These are phyloP conservation scores for Mixornis gularis DNA, from an alignment of 2,113 vertebrate species.

Conservation along the genomic window DNA sequence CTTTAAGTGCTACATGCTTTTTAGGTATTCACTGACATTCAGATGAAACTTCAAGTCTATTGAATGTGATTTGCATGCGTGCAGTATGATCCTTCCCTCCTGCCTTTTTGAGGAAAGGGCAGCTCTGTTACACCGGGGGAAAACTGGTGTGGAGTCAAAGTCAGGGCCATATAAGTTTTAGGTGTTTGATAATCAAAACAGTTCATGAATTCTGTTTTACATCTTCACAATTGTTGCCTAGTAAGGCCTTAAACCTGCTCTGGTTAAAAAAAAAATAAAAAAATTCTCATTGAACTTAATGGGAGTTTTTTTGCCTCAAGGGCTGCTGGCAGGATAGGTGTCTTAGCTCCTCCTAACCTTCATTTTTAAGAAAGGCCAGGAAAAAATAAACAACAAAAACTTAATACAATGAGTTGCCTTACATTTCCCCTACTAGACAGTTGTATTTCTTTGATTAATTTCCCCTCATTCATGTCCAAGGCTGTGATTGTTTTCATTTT, in stretches of 20 bases:
- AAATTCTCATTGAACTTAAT: constrained; percentile 49
- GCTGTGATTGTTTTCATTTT: constrained; percentile 60
- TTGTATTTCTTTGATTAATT: constrained; percentile 34
- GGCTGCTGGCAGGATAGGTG: constrained; percentile 46
- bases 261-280: neutral
- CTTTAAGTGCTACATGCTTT: constrained; percentile 37
- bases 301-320: constrained; percentile 59
- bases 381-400: constrained; percentile 9
- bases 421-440: constrained; percentile 37
- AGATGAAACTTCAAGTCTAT: constrained; percentile 25
- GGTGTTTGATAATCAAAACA: constrained; percentile 27
- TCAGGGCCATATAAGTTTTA: constrained; percentile 48
- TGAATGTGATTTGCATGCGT: constrained; percentile 55
- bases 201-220: constrained; percentile 18
- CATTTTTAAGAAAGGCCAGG: constrained; percentile 34
- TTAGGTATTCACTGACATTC: constrained; percentile 27
- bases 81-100: constrained; percentile 40
- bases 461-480: constrained; percentile 19
- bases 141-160: constrained; percentile 50
- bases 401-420: constrained; percentile 50
- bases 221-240: constrained; percentile 45
- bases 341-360: constrained; percentile 31
- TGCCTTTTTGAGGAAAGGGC: constrained; percentile 38
- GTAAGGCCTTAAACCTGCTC: constrained; percentile 60
- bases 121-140: constrained; percentile 43